Evolutionary conservation across 2,888 invertebrate species (phyloP).

Genomic region (Willowsia nigromaculata): DNA sequence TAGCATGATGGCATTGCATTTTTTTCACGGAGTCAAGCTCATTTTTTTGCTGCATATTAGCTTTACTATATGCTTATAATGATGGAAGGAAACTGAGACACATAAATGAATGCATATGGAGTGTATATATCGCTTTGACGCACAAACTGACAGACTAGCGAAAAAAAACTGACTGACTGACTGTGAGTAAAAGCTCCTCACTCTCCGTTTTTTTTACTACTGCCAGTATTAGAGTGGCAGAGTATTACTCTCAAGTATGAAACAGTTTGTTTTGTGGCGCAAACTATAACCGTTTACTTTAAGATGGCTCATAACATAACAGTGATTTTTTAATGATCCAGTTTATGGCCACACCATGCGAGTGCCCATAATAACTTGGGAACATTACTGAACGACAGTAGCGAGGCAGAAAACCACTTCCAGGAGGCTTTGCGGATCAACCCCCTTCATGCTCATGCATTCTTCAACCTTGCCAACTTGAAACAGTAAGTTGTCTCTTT

Average conservation of each 20-base stretch:
- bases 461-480: constrained; percentile 90
- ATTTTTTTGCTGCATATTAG: constrained; percentile 10
- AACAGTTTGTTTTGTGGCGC: constrained; percentile 72
- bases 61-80: neutral
- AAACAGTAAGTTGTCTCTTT: constrained; percentile 85
- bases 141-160: neutral
- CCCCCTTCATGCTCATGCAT: constrained; percentile 89
- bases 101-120: neutral
- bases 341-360: constrained; percentile 91
- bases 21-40: neutral
- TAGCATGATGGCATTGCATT: constrained; percentile 9
- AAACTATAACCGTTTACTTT: constrained; percentile 73
- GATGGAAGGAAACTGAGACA: neutral
- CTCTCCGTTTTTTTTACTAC: constrained; percentile 13
- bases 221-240: neutral
- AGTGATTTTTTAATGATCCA: constrained; percentile 80
- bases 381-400: constrained; percentile 85
- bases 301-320: constrained; percentile 75
- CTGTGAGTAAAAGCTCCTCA: neutral
- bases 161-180: constrained; percentile 20
- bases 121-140: neutral
- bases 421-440: constrained; percentile 82
- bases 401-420: constrained; percentile 88
- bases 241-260: constrained; percentile 31
- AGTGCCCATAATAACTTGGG: constrained; percentile 94